Percentiles rank a stretch among this genome's conserved stretches.
phyloP scores from a whole-genome alignment of 1,140 invertebrate species.

The Cardiocondyla obscurior region DNA sequence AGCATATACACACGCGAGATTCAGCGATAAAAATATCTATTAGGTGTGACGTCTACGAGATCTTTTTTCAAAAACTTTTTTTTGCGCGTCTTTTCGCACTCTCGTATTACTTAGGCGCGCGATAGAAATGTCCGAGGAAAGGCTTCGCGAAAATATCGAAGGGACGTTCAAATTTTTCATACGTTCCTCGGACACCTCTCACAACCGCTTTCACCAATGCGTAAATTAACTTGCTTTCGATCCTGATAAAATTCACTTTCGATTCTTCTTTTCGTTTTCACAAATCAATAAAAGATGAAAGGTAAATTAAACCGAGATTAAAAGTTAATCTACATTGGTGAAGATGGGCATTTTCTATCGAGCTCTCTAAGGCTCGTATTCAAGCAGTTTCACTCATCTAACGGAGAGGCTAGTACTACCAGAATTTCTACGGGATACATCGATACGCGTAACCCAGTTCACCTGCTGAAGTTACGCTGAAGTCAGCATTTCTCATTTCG shows the following conservation, averaged over 20 bases:
- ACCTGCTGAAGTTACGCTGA: not conserved
- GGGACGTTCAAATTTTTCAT: not conserved
- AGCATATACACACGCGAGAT: not conserved
- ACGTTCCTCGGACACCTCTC: not conserved
- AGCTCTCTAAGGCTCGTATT: not conserved
- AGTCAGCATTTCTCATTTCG: slow-evolving; percentile 3
- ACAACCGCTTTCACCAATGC: no score
- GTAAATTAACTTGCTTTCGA: no score
- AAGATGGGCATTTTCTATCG: no score
- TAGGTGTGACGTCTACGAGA: not conserved
- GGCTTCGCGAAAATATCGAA: not conserved
- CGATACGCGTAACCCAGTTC: not conserved
- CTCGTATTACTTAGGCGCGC: not conserved
- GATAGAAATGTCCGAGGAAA: not conserved
- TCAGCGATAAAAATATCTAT: slow-evolving; percentile 11
- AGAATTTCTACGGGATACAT: slow-evolving; percentile 6
- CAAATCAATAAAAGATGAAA: no score
- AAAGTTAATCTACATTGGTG: no score
- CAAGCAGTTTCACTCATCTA: not conserved
- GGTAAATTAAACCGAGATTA: no score
- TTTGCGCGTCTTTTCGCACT: not conserved
- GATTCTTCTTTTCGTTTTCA: no score
- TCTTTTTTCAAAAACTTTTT: not conserved
- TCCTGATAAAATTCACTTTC: no score
- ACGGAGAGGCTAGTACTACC: not conserved